phyloP scores from a whole-genome alignment of 2,888 invertebrate species.

The Cybosia mesomella region DNA sequence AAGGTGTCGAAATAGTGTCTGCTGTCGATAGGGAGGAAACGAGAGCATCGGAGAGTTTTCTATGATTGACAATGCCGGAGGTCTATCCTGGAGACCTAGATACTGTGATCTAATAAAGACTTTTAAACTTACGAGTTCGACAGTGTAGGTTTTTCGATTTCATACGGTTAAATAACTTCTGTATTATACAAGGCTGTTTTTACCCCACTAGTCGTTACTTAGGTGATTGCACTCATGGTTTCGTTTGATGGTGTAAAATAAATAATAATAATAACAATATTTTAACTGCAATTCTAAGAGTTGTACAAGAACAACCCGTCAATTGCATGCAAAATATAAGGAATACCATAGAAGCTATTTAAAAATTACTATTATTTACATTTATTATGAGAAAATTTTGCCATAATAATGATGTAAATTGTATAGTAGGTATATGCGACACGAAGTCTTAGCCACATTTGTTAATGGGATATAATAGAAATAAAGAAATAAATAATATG shows the following conservation, averaged over 20 bases:
- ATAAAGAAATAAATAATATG: constrained; percentile 36
- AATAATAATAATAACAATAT: constrained; percentile 46
- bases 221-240: constrained; percentile 59
- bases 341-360: constrained; percentile 35
- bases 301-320: constrained; percentile 11
- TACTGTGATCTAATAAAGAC: constrained; percentile 87
- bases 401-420: constrained; percentile 20
- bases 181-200: constrained; percentile 68
- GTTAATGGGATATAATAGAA: constrained; percentile 35
- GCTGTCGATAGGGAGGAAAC: constrained; percentile 89
- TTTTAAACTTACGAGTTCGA: constrained; percentile 70
- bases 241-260: constrained; percentile 52
- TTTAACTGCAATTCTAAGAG: constrained; percentile 40
- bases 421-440: constrained; percentile 8
- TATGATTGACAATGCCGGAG: constrained; percentile 87
- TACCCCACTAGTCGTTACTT: constrained; percentile 72
- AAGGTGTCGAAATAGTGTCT: constrained; percentile 89
- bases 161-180: constrained; percentile 58
- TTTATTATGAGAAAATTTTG: constrained; percentile 10
- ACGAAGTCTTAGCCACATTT: constrained; percentile 28
- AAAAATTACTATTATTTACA: constrained; percentile 35
- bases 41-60: constrained; percentile 87
- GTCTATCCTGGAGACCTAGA: constrained; percentile 79
- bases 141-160: constrained; percentile 67
- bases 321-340: constrained; percentile 15